Evolutionary conservation across 1,140 invertebrate species (phyloP), one percentile per base, ranked within the genome.

Genomic region (Procambarus clarkii): DNA sequence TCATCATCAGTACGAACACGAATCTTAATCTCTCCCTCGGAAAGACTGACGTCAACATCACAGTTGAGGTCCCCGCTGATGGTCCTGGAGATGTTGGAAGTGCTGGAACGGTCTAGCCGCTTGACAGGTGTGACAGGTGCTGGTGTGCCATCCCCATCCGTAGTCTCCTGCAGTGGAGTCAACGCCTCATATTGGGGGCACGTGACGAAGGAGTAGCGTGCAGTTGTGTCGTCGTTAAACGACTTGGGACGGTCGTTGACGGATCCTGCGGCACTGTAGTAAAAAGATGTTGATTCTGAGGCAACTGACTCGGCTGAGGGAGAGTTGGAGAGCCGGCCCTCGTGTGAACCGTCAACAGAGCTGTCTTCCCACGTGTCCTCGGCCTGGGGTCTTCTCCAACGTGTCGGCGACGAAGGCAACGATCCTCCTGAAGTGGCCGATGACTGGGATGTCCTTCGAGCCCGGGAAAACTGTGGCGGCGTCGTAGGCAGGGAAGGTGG

Each of bases 21-120:
- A 21, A 89, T 64, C 48, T 89, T 86, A 5, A 91, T 80, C 78
- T 91, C 90, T 5, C 83, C 90, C 60, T 86, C 90, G 3, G 90
- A 71, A 11, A 91, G 76, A 80, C 58, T 69, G 13, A 91, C 84
- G 11, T 91, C 90, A 18, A 90, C 81, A 48, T 90, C 80, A 76
- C 86, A 88, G 45, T 88, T 88, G 9, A 88, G 58, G 77, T 88
- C 74, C 21, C 71, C 82, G 58, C 54, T 78, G 3, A 83, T 83
- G 69, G 88, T 78, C 24, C 89, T 77, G 8, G 89, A 80, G 24
- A 78, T 45, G 82, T 64, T 69, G 64, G 54, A 74, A 45, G 46
- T n/a, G 64, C 34, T 45, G 15, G 88, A 9, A 71, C 34, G 74
- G 45, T 69, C 77, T 21, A 54, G 44, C 15, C 4, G 7, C 18